Percentiles rank a stretch among this genome's conserved stretches.
These are phyloP conservation scores for Hololepta plana DNA, from an alignment of 2,888 invertebrate genomes.

Conservation along the genomic window DNA sequence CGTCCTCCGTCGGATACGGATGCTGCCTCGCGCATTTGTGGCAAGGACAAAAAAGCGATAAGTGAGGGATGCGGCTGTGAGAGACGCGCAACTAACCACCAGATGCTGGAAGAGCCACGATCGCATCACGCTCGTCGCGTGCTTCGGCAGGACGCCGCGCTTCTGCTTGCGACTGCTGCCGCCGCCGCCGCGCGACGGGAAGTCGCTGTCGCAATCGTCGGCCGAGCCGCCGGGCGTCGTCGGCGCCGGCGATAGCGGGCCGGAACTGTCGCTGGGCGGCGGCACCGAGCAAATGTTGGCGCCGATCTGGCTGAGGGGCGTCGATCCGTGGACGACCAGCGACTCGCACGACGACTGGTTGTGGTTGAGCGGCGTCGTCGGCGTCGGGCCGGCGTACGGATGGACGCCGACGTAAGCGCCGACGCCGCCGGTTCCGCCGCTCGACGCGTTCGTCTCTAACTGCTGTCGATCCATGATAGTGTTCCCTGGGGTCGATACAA, in stretches of 20 bases:
- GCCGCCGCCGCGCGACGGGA: conserved; percentile 10
- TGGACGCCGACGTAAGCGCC: conserved; percentile 19
- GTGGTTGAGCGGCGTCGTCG: conserved; percentile 27
- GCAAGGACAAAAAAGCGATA: too few species aligned
- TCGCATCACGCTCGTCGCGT: conserved; percentile 90
- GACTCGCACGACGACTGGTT: conserved; percentile 25
- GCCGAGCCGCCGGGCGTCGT: conserved; percentile 38
- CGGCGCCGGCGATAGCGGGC: conserved; percentile 39
- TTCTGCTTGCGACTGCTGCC: conserved; percentile 45
- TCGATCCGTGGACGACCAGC: conserved; percentile 60
- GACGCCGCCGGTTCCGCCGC: too few species aligned
- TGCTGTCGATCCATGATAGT: conserved; percentile 16
- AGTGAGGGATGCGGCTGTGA: too few species aligned
- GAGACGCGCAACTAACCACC: conserved; percentile 45
- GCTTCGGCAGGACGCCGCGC: conserved; percentile 84
- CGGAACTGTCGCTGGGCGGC: conserved; percentile 30
- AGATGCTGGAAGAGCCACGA: conserved; percentile 94
- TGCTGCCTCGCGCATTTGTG: too few species aligned
- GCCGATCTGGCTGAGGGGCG: conserved; percentile 56
- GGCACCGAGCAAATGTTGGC: conserved; percentile 44
- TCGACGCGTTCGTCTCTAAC: too few species aligned
- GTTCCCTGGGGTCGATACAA: conserved; percentile 22
- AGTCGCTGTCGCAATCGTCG: conserved; percentile 36
- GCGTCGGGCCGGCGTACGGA: conserved; percentile 19
- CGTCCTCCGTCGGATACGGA: conserved; percentile 90